Evolutionary conservation across 2,888 invertebrate species (phyloP), one percentile per base, ranked within the genome.

Genomic region (Aspidapion aeneum): DNA sequence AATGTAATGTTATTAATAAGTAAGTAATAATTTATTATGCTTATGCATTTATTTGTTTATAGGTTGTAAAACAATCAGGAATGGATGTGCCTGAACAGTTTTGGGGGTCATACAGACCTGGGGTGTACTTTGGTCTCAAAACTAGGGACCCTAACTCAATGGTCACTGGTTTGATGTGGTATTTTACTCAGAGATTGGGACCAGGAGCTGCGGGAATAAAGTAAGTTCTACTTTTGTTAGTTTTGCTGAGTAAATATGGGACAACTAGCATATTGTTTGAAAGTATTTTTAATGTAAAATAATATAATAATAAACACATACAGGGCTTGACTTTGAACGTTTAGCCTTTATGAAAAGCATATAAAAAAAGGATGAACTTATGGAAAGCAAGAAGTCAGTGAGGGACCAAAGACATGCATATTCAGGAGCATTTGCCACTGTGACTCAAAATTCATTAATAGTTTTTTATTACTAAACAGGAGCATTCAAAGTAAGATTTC

Each of bases 131-230:
- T 78, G 97, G 96, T 0, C 80, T 99, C 76, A 94, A 96, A 81
- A 94, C 94, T 0, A 82, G 98, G 60, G 93, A 94, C 76, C 93
- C 95, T 0, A 82, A 89, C 61, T 96, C 98, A 0, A 86, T 96
- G 0, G 90, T 96, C 0, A 90, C 94, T 74, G 99, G 99, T 0
- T 81, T 98, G 19, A 97, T 98, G 96, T 98, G 98, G 98, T 95
- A 98, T 76, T 88, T 91, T 67, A 91, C 92, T 0, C 84, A 84
- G 1, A 82, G 85, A 69, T 74, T 90, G 21, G 82, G 84, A 0
- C 84, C 86, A 1, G 86, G 86, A 35, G 91, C 90, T 67, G 90
- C 90, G 68, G 93, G 93, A 0, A 87, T 93, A 49, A 85, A 93
- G 82, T 88, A 79, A 71, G 66, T 64, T 54, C 19, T 50, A 60